Evolutionary conservation across 35 echinoderm and acorn worm species (phyloP).

Genomic region (Strongylocentrotus purpuratus): DNA sequence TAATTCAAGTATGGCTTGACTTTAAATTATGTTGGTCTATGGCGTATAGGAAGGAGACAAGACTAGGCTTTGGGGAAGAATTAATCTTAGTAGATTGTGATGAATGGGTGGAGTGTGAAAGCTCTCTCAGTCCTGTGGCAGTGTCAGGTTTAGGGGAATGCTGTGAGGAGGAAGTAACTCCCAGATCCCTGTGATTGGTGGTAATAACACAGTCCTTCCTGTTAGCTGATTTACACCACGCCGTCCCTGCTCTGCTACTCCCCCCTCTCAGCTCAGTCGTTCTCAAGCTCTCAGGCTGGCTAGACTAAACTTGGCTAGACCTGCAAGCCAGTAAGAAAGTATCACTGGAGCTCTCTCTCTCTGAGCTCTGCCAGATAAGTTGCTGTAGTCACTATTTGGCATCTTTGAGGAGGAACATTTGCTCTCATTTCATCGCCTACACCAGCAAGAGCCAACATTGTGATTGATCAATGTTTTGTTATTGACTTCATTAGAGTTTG

Average conservation of each 20-base stretch:
- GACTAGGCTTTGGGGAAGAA: not conserved
- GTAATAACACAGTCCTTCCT: conserved; percentile 29
- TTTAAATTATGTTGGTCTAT: not conserved
- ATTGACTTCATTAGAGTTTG: not conserved
- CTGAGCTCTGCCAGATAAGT: not conserved
- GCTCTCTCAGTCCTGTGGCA: not conserved
- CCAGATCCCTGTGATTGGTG: conserved; percentile 19
- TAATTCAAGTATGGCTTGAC: not conserved
- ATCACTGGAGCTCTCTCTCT: not conserved
- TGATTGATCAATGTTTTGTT: not conserved
- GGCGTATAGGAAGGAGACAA: not conserved
- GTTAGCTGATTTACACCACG: not conserved
- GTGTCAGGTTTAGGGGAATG: conserved; percentile 8
- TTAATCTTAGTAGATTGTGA: not conserved
- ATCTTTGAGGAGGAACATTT: not conserved
- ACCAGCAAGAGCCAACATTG: not conserved
- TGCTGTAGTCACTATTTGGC: not conserved
- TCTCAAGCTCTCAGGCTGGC: not conserved
- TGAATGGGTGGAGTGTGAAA: not conserved
- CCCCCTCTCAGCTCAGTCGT: not conserved
- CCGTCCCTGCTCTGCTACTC: not conserved
- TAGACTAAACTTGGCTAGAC: not conserved
- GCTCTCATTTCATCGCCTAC: not conserved
- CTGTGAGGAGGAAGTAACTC: conserved; percentile 27
- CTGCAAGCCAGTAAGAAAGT: not conserved